Evolutionary conservation across 2,888 invertebrate species (phyloP), one percentile per base, ranked within the genome.

Genomic region (Aporophyla nigra): DNA sequence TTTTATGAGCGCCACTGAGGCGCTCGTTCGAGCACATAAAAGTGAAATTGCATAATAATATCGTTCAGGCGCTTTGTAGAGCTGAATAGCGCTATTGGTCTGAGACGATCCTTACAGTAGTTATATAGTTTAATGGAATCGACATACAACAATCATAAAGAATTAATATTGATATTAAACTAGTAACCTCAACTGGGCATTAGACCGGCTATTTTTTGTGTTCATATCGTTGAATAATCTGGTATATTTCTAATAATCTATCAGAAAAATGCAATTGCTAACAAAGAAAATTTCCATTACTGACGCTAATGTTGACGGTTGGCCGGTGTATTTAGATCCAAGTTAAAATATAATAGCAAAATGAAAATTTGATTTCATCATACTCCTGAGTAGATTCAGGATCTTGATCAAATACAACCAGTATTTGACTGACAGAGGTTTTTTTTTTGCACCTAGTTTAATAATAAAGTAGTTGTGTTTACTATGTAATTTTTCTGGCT

Each of bases 1-100:
- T 79, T 86, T 83, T 86, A 86, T 76, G 83, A 78, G 40, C 62
- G 70, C 70, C n/a, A 68, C 56, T 70, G 63, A 78, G 63, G 51
- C 61, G 76, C 71, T 80, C 62, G 74, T 78, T 75, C 43, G 19
- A 71, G 56, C 85, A 63, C 74, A 63, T 85, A 72, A 76, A 85
- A 74, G 73, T 83, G 66, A 76, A 72, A 83, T 77, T 61, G 78
- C 59, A 54, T 75, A 73, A 71, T 77, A 82, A 62, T 77, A 76
- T 65, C 51, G 63, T 78, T 61, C 71, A 85, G 78, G 86, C 83
- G 73, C 73, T 78, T 71, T 56, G 19, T n/a, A 27, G n/a, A 33
- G 43, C 74, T 63, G 24, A 61, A 77, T 63, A 71, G 61, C 40
- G 24, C 46, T 59, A 9, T 33, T 56, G 21, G 24, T 27, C 59